phyloP scores from a whole-genome alignment of 2,888 invertebrate species.

The Micoletzkya japonica region DNA sequence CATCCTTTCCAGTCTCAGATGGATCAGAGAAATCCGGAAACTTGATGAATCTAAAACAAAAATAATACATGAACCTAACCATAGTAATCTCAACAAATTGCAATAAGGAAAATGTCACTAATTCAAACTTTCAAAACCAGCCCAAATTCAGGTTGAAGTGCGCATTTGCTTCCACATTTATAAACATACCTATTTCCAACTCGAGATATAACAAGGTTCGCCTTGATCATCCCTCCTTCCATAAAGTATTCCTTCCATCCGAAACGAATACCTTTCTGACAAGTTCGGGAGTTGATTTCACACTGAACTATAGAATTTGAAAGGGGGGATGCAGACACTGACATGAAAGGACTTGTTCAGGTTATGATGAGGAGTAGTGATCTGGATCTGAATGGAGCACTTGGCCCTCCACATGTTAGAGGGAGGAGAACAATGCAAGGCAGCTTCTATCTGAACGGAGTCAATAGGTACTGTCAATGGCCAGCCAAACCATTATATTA shows the following conservation, averaged over 20 bases:
- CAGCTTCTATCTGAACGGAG: conserved; percentile 7
- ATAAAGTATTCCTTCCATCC: conserved; percentile 2
- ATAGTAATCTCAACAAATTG: neutral
- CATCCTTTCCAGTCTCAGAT: conserved; percentile 14
- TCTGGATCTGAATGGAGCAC: conserved; percentile 6
- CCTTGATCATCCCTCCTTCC: neutral
- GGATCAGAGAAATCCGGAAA: conserved; percentile 21
- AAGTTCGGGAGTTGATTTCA: neutral
- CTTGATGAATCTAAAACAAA: neutral
- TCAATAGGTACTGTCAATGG: neutral
- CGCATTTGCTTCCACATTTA: too few relatives aligned
- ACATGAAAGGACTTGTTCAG: conserved; percentile 4
- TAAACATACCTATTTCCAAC: conserved; percentile 15
- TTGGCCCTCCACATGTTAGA: conserved; percentile 11
- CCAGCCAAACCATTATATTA: neutral
- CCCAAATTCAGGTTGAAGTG: too few relatives aligned
- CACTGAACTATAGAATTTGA: neutral
- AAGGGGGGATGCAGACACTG: neutral
- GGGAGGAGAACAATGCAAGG: neutral
- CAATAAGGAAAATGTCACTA: neutral
- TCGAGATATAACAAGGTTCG: conserved; percentile 5
- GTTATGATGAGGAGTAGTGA: neutral
- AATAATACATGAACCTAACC: too few relatives aligned
- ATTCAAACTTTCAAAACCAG: neutral
- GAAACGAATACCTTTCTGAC: neutral